Conservation (phyloP, 1,140 invertebrate genomes). For the Wasmannia auropunctata region DNA sequence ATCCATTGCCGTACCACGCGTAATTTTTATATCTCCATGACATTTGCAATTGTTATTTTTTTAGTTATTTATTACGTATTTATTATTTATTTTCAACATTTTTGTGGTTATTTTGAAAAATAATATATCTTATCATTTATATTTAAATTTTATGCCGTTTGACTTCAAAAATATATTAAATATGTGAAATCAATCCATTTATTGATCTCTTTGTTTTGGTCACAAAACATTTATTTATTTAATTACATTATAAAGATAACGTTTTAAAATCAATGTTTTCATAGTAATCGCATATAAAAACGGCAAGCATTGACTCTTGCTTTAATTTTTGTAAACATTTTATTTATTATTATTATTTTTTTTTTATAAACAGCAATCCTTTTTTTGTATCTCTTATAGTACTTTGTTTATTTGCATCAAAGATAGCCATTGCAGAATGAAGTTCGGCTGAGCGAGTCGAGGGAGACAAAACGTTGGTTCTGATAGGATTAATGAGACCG, state of each 20-base stretch:
- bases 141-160: slow-evolving; percentile 13
- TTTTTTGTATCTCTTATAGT: background rate
- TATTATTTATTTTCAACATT: slow-evolving; percentile 13
- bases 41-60: background rate
- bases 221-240: slow-evolving; percentile 1
- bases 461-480: slow-evolving; percentile 19
- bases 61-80: slow-evolving; percentile 3
- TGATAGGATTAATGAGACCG: slow-evolving; percentile 31
- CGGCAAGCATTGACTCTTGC: background rate
- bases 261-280: background rate
- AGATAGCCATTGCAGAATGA: slow-evolving; percentile 2
- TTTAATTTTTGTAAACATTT: background rate
- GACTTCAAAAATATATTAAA: slow-evolving; percentile 16
- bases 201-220: slow-evolving; percentile 14
- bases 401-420: slow-evolving; percentile 14
- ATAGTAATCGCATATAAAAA: background rate
- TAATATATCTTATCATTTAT: slow-evolving; percentile 18
- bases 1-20: background rate
- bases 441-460: slow-evolving; percentile 11
- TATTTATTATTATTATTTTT: slow-evolving; percentile 1
- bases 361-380: background rate
- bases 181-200: slow-evolving; percentile 11
- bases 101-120: background rate
- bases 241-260: background rate
- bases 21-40: slow-evolving; percentile 2